phyloP scores from a whole-genome alignment of 2,797 vertebrate species.

The Anabacerthia variegaticeps region DNA sequence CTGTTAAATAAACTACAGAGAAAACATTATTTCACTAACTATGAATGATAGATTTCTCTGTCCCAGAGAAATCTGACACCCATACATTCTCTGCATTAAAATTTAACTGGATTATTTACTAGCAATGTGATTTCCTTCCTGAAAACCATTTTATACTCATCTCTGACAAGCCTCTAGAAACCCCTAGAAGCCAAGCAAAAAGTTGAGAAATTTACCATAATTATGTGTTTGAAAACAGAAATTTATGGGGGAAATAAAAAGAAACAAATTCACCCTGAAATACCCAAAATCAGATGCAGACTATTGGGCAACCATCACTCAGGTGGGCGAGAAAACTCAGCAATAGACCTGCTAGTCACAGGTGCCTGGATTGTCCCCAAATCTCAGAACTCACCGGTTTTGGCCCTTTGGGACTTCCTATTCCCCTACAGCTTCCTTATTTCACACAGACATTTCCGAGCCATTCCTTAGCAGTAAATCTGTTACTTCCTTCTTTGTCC shows the following conservation, averaged over 20 bases:
- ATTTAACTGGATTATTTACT: constrained; percentile 12
- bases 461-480: background rate
- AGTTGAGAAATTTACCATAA: background rate
- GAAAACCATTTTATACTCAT: background rate
- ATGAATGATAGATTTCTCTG: background rate
- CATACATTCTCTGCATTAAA: background rate
- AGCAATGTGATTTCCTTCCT: background rate
- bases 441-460: background rate
- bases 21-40: constrained; percentile 9
- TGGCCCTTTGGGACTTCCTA: background rate
- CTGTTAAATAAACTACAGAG: constrained; percentile 29
- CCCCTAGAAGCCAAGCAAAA: background rate
- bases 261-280: background rate
- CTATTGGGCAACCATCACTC: background rate
- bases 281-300: background rate
- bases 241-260: background rate
- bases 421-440: background rate
- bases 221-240: background rate
- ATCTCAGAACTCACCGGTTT: background rate
- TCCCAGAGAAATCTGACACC: constrained; percentile 5
- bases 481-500: constrained; percentile 2
- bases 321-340: background rate
- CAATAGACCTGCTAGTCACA: background rate
- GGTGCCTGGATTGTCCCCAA: background rate
- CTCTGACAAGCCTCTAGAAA: background rate